Evolutionary conservation across 2,888 invertebrate genomes (phyloP).

Genomic region (Drosophila putrida): DNA sequence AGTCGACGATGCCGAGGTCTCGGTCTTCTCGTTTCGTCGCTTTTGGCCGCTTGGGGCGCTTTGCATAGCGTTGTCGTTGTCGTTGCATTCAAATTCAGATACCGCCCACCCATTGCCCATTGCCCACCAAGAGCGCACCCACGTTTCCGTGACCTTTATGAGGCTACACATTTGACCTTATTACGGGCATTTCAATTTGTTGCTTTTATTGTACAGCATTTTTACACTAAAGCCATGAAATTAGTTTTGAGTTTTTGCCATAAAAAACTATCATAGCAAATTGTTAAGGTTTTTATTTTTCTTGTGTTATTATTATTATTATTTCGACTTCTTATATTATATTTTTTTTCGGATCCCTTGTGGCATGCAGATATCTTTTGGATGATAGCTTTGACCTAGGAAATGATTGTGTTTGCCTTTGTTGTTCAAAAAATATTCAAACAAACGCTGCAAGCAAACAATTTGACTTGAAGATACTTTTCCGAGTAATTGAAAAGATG

Average conservation of each 20-base stretch:
- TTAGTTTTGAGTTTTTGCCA: constrained; percentile 64
- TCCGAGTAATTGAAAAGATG: constrained; percentile 44
- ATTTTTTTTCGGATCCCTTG: constrained; percentile 12
- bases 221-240: constrained; percentile 66
- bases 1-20: constrained; percentile 48
- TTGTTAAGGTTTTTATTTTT: constrained; percentile 35
- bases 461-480: constrained; percentile 22
- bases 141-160: constrained; percentile 74
- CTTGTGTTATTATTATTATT: constrained; percentile 22
- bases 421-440: constrained; percentile 23
- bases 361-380: constrained; percentile 38
- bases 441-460: constrained; percentile 12
- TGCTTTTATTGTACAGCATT: constrained; percentile 34
- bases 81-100: constrained; percentile 48
- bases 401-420: constrained; percentile 42
- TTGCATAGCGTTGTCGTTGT: constrained; percentile 12
- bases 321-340: neutral
- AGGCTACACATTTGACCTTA: constrained; percentile 72
- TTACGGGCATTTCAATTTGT: constrained; percentile 57
- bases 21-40: constrained; percentile 40
- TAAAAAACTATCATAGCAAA: constrained; percentile 58
- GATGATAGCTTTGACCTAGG: constrained; percentile 58
- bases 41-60: constrained; percentile 55
- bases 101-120: constrained; percentile 30
- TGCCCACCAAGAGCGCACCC: constrained; percentile 10